These are phyloP conservation scores for Columbina picui DNA, from an alignment of 2,113 vertebrate species.

Conservation along the genomic window DNA sequence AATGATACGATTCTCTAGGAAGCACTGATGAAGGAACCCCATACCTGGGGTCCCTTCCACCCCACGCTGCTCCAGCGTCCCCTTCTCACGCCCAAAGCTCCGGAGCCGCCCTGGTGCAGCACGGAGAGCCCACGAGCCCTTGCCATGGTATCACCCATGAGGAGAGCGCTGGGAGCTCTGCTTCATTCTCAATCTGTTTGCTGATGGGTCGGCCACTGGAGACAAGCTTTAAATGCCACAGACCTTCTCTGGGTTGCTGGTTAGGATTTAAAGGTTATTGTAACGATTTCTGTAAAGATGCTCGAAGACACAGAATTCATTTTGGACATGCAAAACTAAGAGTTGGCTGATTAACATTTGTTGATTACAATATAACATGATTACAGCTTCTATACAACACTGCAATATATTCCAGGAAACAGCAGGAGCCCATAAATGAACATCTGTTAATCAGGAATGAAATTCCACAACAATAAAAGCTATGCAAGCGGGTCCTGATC, in stretches of 20 bases:
- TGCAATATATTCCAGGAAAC: fast-evolving
- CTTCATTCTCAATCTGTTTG: neutral
- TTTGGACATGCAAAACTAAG: neutral
- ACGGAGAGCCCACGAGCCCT: fast-evolving
- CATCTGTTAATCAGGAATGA: neutral
- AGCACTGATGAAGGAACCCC: neutral
- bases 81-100: neutral
- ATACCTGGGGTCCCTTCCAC: neutral
- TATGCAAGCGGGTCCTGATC: neutral
- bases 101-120: neutral
- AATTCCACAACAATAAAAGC: neutral
- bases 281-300: neutral
- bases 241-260: neutral
- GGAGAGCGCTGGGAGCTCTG: neutral
- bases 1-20: neutral
- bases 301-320: neutral
- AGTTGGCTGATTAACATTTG: neutral
- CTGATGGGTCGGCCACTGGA: neutral
- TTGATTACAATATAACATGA: neutral
- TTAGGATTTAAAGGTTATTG: neutral
- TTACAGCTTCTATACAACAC: neutral
- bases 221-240: neutral
- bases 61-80: neutral
- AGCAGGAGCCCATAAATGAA: neutral
- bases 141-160: too few species aligned